phyloP scores from a whole-genome alignment of 2,888 invertebrate genomes.

The Catocala sponsa region DNA sequence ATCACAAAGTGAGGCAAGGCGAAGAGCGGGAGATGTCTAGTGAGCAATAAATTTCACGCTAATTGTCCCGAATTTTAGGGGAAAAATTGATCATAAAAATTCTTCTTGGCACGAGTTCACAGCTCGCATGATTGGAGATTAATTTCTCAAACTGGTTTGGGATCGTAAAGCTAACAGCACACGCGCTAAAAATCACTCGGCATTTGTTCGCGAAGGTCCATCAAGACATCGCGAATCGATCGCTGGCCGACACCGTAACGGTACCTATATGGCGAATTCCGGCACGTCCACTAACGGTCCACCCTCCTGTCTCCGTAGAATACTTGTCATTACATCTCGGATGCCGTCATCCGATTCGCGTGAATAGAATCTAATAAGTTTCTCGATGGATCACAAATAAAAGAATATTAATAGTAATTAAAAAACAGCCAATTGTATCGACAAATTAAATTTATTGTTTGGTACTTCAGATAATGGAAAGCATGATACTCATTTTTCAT shows the following conservation, averaged over 20 bases:
- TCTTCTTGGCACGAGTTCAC: constrained; percentile 39
- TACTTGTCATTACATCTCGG: constrained; percentile 69
- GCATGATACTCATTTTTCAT: constrained; percentile 24
- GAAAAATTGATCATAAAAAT: constrained; percentile 46
- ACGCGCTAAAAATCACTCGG: constrained; percentile 48
- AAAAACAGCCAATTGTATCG: constrained; percentile 11
- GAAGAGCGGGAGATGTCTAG: constrained; percentile 22
- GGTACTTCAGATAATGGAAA: constrained; percentile 13
- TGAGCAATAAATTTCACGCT: constrained; percentile 38
- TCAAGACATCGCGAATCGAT: constrained; percentile 50
- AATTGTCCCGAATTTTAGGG: constrained; percentile 28
- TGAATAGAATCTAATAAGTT: constrained; percentile 66
- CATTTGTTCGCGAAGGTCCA: constrained; percentile 54
- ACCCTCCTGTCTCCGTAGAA: constrained; percentile 62
- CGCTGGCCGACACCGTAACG: constrained; percentile 60
- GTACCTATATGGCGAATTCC: constrained; percentile 69
- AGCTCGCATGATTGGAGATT: constrained; percentile 45
- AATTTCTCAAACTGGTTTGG: constrained; percentile 54
- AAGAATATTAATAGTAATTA: constrained; percentile 34
- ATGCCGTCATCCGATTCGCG: constrained; percentile 55
- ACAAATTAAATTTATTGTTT: constrained; percentile 12
- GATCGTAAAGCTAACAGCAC: constrained; percentile 57
- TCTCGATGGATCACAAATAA: constrained; percentile 37
- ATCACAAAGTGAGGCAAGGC: constrained; percentile 7
- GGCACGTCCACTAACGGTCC: constrained; percentile 79